Evolutionary conservation across 1,140 invertebrate genomes (phyloP), one percentile per base, ranked within the genome.

Genomic region (Orchesella cincta): DNA sequence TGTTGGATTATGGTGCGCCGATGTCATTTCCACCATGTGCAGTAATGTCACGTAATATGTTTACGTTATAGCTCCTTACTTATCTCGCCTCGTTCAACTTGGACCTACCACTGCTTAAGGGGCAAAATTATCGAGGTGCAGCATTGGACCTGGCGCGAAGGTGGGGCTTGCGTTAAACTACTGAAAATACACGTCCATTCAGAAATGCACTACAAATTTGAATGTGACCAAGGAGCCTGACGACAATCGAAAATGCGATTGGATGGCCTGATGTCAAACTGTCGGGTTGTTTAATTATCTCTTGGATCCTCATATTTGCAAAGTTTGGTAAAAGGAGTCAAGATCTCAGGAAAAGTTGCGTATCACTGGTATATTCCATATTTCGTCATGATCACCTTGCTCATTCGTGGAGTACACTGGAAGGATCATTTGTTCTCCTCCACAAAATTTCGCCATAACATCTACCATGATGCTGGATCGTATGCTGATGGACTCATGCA

Each of bases 241-340:
- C 88, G 20, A 88, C 89, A 70, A 92, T 94, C 62, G 85, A 89
- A 54, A 87, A 92, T 81, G 91, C 92, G 31, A 89, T 93, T 74
- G 93, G 93, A n/a, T 74, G 84, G 0, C 92, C 92, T 0, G 87
- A 93, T 76, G 93, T 91, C 91, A 89, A 91, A 83, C 85, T 95
- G 34, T 89, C 90, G 0, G 82, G 94, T 0, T 93, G 92, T 71
- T 87, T 95, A 5, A 84, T 93, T 1, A 86, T 88, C 2, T 89
- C 92, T 0, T 96, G 94, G 94, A 74, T 92, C 12, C 84, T 90
- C 2, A 90, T 94, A 31, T 94, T 92, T 83, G 82, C 92, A 34
- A n/a, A 90, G 93, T 71, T 89, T 94, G 20, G 89, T 91, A 64
- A 90, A 89, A 82, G 94, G 94, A 39, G 92, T 95, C 0, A 90